Conservation (phyloP, 2,888 invertebrate genomes). For the Epinotia ramella region DNA sequence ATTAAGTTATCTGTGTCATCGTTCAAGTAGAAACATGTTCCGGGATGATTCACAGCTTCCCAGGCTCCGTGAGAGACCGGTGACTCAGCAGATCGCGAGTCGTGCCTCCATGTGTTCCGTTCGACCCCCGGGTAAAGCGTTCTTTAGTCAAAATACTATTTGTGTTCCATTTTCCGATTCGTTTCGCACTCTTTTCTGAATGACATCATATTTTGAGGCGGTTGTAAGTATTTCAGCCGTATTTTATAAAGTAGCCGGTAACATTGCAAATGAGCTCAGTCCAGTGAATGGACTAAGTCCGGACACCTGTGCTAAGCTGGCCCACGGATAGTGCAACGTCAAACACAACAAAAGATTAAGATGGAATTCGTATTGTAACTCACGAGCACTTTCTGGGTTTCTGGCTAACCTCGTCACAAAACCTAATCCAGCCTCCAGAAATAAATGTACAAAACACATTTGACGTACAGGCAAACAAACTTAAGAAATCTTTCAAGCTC, state of each 20-base stretch:
- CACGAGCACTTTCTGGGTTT: background rate
- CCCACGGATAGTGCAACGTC: background rate
- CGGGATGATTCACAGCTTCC: conserved; percentile 45
- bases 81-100: conserved; percentile 40
- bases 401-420: background rate
- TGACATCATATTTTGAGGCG: background rate
- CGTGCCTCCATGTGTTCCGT: conserved; percentile 36
- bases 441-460: background rate
- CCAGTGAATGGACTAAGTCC: background rate
- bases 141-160: conserved; percentile 22
- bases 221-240: background rate
- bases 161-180: conserved; percentile 12
- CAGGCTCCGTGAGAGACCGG: conserved; percentile 43
- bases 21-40: conserved; percentile 40
- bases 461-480: background rate
- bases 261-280: background rate
- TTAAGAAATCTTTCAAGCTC: background rate
- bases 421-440: background rate
- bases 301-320: background rate
- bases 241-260: background rate
- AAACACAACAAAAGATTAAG: background rate
- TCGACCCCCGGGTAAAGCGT: conserved; percentile 10
- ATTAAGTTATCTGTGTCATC: conserved; percentile 40
- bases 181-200: background rate
- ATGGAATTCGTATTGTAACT: too few species aligned